These are phyloP conservation scores for Rhipidura dahli DNA, from an alignment of 2,113 vertebrate genomes.

Conservation along the genomic window DNA sequence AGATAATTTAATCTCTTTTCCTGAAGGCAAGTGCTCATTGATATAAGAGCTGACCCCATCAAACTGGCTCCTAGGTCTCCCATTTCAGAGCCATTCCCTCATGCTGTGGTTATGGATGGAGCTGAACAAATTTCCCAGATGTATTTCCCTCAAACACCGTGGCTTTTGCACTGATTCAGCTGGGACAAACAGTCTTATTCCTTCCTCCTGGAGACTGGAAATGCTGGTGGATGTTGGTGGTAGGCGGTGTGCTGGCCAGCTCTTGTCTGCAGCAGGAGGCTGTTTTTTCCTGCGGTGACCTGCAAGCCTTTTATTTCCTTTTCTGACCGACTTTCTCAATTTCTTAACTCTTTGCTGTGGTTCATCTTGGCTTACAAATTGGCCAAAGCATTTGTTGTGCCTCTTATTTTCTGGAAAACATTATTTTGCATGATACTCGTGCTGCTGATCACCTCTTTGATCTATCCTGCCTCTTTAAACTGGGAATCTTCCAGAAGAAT, in stretches of 20 bases:
- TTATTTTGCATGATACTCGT: not conserved
- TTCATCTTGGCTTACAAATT: not conserved
- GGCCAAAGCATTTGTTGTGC: not conserved
- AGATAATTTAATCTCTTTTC: not conserved
- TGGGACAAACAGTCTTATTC: not conserved
- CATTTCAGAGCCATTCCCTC: not conserved
- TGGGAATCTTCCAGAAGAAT: constrained; percentile 25
- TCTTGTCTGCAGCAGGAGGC: not conserved
- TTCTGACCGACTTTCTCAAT: not conserved
- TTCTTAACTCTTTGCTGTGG: constrained; percentile 29
- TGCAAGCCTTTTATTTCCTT: constrained; percentile 16
- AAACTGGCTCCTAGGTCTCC: not conserved
- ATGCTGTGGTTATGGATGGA: accelerated
- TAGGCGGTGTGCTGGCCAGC: not conserved
- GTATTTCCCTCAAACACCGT: not conserved
- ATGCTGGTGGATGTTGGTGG: not conserved
- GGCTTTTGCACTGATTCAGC: not conserved
- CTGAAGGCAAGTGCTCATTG: not conserved
- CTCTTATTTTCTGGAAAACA: constrained; percentile 2
- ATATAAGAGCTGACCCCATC: not conserved
- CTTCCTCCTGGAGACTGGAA: not conserved
- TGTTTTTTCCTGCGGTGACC: not conserved
- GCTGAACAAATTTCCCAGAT: not conserved
- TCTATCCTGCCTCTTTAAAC: constrained; percentile 17
- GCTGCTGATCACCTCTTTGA: constrained; percentile 12